Evolutionary conservation across 2,797 vertebrate species (phyloP), one percentile per base, ranked within the genome.

Genomic region (Centroberyx gerrardi): DNA sequence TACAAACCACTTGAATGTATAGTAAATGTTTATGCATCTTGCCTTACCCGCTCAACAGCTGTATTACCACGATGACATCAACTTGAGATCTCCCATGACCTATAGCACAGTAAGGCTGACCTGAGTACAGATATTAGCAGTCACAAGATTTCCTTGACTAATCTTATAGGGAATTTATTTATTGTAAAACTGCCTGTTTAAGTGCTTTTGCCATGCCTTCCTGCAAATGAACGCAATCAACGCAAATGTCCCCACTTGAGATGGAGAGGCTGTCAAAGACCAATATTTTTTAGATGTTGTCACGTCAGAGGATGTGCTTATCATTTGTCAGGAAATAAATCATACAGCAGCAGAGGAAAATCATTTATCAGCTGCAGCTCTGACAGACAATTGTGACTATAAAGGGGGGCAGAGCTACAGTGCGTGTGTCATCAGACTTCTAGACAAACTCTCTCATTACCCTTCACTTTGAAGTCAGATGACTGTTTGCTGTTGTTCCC

Each of bases 1-100:
- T 49, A 67, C 73, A 76, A 78, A 76, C 65, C 83, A 67, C 56
- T 75, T 17, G 58, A 9, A 78, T 52, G 74, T 77, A 76, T 54
- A 83, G 82, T 67, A 76, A 80, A 70, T 88, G 85, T 93, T 88
- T 90, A 87, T 60, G 64, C 68, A 33, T 81, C 69, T 80, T 74
- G 64, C 55, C 55, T 58, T 62, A 61, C 27, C 52, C 13, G 17
- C 74, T 42, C 40, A 3, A 55, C 73, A 87, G 78, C 88, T 88
- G 85, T 86, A 84, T 91, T 89, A 86, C 48, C 3, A 63, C 53
- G 58, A 44, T 17, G 55, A 38, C 13, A 49, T 53, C 72, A 68
- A 44, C 68, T 40, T 63, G 31, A 33, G 53, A 29, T 22, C 44
- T 31, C 36, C 3, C 27, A 56, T n/a, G 27, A 42, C 33, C 12